Evolutionary conservation across 2,113 vertebrate genomes (phyloP).

Genomic region (Antechinus stuartii): DNA sequence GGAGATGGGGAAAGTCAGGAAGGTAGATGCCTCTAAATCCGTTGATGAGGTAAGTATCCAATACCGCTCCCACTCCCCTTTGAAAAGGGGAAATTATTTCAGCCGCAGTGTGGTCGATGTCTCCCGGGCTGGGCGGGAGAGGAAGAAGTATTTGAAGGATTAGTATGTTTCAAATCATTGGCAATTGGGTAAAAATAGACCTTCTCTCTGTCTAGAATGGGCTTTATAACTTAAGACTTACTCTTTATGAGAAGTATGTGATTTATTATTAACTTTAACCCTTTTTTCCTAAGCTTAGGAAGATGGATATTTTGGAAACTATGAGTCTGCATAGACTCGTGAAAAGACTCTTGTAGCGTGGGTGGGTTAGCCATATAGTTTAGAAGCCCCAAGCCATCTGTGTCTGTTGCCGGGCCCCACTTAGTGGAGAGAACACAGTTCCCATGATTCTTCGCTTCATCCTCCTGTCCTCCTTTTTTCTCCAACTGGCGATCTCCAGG

Average conservation of each 20-base stretch:
- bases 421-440: not conserved
- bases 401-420: not conserved
- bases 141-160: constrained; percentile 43
- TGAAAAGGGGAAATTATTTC: constrained; percentile 17
- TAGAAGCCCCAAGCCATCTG: not conserved
- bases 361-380: not conserved
- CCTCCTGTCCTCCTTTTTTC: not conserved
- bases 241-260: constrained; percentile 54
- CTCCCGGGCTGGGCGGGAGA: not conserved
- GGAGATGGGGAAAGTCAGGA: constrained; percentile 93
- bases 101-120: constrained; percentile 28
- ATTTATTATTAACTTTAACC: constrained; percentile 63
- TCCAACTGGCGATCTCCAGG: not conserved
- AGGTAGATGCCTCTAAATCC: constrained; percentile 92
- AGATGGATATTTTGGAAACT: constrained; percentile 56
- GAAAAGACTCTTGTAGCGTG: not conserved
- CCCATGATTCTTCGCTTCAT: not conserved
- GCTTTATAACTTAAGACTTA: constrained; percentile 47
- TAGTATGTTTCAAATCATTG: constrained; percentile 39
- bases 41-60: constrained; percentile 90
- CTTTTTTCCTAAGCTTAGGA: constrained; percentile 47
- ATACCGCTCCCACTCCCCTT: not conserved
- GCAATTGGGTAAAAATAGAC: constrained; percentile 39
- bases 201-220: constrained; percentile 40
- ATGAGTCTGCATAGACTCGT: constrained; percentile 37